phyloP scores from a whole-genome alignment of 2,888 invertebrate genomes.

The Tethea ocularis region DNA sequence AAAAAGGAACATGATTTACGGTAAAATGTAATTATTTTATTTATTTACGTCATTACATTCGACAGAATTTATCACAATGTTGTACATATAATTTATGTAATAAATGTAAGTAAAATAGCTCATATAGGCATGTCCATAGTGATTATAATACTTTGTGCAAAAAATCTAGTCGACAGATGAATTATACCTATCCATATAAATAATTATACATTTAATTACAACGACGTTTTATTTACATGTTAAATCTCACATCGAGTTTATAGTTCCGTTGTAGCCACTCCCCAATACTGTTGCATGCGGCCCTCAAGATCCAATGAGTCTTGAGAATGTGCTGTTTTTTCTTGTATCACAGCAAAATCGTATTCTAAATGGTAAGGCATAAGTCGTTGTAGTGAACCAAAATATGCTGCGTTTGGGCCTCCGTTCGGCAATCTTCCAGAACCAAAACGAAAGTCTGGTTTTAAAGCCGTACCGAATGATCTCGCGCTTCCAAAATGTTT shows the following conservation, averaged over 20 bases:
- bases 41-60: constrained; percentile 48
- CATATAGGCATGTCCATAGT: constrained; percentile 72
- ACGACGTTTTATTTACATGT: constrained; percentile 75
- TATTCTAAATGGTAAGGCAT: constrained; percentile 93
- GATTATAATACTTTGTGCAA: constrained; percentile 78
- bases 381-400: constrained; percentile 91
- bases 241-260: constrained; percentile 61
- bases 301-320: constrained; percentile 92
- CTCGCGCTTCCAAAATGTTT: constrained; percentile 92
- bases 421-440: constrained; percentile 86
- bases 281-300: constrained; percentile 96
- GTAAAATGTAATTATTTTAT: constrained; percentile 37
- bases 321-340: constrained; percentile 85
- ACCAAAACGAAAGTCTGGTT: constrained; percentile 84
- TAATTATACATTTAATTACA: constrained; percentile 55
- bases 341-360: constrained; percentile 92
- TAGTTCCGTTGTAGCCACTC: constrained; percentile 93
- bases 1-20: constrained; percentile 32
- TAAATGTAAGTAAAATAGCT: constrained; percentile 40
- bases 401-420: constrained; percentile 94
- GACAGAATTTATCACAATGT: constrained; percentile 60
- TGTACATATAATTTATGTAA: constrained; percentile 53
- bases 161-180: constrained; percentile 81
- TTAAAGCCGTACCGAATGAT: constrained; percentile 88
- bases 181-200: constrained; percentile 69